These are phyloP conservation scores for Antechinus flavipes DNA, from an alignment of 2,113 vertebrate species.

Conservation along the genomic window DNA sequence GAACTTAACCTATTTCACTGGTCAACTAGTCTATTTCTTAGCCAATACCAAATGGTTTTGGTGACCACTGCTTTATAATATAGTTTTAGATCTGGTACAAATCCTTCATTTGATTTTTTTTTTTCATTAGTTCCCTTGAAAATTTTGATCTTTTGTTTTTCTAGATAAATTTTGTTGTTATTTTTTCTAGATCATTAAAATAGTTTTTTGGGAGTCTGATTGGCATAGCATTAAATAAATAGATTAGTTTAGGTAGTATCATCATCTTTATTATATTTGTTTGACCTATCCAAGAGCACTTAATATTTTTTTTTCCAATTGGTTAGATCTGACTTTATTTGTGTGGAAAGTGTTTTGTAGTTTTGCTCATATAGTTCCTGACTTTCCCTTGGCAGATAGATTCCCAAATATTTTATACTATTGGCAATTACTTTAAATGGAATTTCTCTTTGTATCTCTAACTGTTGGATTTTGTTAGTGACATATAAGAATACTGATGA, in stretches of 20 bases:
- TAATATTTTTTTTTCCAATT: background rate
- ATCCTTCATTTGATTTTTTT: background rate
- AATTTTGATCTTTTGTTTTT: background rate
- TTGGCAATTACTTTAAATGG: background rate
- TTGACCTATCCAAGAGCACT: background rate
- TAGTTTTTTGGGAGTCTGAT: no score
- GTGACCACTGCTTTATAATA: background rate
- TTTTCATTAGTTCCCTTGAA: background rate
- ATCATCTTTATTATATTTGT: no score
- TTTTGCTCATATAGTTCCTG: background rate
- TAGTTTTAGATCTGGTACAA: background rate
- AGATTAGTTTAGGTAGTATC: no score
- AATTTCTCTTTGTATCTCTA: background rate
- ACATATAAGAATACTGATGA: background rate
- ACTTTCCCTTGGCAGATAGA: background rate
- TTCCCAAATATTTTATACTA: background rate
- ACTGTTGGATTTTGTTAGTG: background rate
- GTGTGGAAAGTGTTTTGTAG: background rate
- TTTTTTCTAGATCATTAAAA: background rate
- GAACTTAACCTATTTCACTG: background rate
- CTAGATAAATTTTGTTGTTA: background rate
- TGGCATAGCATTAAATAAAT: no score
- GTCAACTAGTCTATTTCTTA: background rate
- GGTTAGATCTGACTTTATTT: no score
- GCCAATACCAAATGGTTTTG: background rate